phyloP scores from a whole-genome alignment of 1,140 invertebrate species.

The Nebria ingens region DNA sequence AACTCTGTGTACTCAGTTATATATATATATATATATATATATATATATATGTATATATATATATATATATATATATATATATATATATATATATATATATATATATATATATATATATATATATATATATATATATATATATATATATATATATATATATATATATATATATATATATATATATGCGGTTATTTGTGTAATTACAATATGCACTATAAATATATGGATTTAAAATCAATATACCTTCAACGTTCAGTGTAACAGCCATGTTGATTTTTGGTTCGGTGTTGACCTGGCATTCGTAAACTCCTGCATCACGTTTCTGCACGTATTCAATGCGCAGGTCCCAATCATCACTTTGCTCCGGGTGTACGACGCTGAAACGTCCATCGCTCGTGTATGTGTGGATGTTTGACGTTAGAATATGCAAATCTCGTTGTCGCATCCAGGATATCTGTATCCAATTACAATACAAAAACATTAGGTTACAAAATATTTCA shows the following conservation, averaged over 20 bases:
- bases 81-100: too few relatives aligned
- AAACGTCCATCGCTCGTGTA: constrained; percentile 82
- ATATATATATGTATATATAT: too few relatives aligned
- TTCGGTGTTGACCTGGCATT: constrained; percentile 76
- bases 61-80: too few relatives aligned
- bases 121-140: too few relatives aligned
- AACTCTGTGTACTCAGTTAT: too few relatives aligned
- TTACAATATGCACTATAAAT: background rate
- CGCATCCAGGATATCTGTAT: constrained; percentile 85
- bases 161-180: too few relatives aligned
- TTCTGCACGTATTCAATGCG: constrained; percentile 79
- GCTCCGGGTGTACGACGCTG: constrained; percentile 70
- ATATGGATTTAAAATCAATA: constrained; percentile 20
- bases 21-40: too few relatives aligned
- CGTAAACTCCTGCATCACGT: constrained; percentile 77
- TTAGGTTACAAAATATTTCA: too few relatives aligned
- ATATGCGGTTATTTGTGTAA: background rate
- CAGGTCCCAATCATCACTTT: constrained; percentile 85
- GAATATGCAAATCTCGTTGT: constrained; percentile 78
- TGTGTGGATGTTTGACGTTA: constrained; percentile 75
- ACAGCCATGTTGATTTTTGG: constrained; percentile 76
- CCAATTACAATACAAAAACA: too few relatives aligned
- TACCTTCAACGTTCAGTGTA: constrained; percentile 67
- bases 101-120: too few relatives aligned
- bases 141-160: too few relatives aligned